Conservation (phyloP, 23 tunicate species). For the Trididemnum nubilum region DNA sequence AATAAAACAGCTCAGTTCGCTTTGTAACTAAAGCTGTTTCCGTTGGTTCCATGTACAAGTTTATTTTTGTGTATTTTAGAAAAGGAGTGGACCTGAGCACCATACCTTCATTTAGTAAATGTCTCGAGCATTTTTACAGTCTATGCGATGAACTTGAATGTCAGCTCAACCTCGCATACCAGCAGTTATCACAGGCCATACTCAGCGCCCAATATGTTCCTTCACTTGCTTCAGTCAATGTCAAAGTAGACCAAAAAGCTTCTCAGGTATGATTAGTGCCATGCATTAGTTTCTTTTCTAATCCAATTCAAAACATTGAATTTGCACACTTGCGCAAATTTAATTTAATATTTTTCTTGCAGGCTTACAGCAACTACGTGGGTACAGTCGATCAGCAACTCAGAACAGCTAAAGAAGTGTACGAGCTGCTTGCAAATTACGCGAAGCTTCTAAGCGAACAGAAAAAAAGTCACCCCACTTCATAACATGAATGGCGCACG, state of each 20-base stretch:
- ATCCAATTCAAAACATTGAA: not conserved
- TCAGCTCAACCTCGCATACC: slow-evolving; percentile 43
- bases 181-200: slow-evolving; percentile 59
- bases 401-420: slow-evolving; percentile 50
- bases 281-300: not conserved
- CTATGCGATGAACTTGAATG: slow-evolving; percentile 60
- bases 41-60: too few species aligned
- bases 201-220: slow-evolving; percentile 58
- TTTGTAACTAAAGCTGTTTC: too few species aligned
- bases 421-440: slow-evolving; percentile 38
- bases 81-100: slow-evolving; percentile 54
- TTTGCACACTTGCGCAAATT: not conserved
- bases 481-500: too few species aligned
- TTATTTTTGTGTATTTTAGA: slow-evolving; percentile 11
- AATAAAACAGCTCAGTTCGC: too few species aligned
- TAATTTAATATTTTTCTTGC: not conserved
- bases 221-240: slow-evolving; percentile 17
- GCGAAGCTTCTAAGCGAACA: slow-evolving; percentile 30
- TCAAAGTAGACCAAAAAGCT: slow-evolving; percentile 27
- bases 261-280: slow-evolving; percentile 31
- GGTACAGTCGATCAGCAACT: slow-evolving; percentile 52
- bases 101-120: slow-evolving; percentile 59
- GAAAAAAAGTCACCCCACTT: slow-evolving; percentile 34
- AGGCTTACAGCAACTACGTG: slow-evolving; percentile 40
- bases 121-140: slow-evolving; percentile 63